A percentile compares a stretch with the other conserved stretches of the same genome.
phyloP scores from a whole-genome alignment of 2,888 invertebrate genomes.

The Exocentrus adspersus region DNA sequence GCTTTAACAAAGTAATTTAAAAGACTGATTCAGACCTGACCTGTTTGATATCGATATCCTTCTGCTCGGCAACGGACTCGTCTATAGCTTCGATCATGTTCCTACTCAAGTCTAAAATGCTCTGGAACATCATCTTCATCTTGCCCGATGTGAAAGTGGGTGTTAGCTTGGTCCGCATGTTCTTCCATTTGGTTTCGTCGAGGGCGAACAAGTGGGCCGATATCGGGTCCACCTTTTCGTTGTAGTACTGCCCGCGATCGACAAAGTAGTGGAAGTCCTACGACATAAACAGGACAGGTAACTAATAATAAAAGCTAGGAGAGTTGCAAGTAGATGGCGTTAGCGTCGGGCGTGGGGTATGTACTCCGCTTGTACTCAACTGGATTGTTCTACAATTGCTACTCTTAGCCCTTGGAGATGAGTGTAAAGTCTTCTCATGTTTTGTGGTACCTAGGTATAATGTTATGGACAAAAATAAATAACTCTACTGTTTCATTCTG shows the following conservation, averaged over 20 bases:
- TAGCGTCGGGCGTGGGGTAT: no score
- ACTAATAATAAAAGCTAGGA: not conserved
- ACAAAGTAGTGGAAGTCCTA: slow-evolving; percentile 21
- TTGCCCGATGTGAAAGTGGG: slow-evolving; percentile 66
- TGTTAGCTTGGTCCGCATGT: slow-evolving; percentile 68
- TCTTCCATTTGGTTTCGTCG: slow-evolving; percentile 69
- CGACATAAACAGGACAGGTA: not conserved
- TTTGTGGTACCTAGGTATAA: no score
- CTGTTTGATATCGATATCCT: slow-evolving; percentile 56
- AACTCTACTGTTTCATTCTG: not conserved
- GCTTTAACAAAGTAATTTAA: not conserved
- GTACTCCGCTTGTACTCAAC: no score
- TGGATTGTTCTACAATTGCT: no score
- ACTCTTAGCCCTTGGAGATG: no score
- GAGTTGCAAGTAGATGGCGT: no score
- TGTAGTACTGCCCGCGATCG: slow-evolving; percentile 50
- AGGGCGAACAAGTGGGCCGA: slow-evolving; percentile 68
- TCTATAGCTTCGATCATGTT: slow-evolving; percentile 47
- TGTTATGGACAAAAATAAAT: no score
- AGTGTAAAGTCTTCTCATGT: no score
- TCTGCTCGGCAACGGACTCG: slow-evolving; percentile 33
- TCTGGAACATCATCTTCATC: slow-evolving; percentile 59
- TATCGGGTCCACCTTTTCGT: slow-evolving; percentile 52
- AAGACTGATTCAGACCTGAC: not conserved
- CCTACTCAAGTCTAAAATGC: slow-evolving; percentile 50